Percentiles rank a stretch among this genome's conserved stretches.
Evolutionary conservation across 2,113 vertebrate genomes (phyloP).

Genomic region (Sinocyclocheilus anshuiensis): DNA sequence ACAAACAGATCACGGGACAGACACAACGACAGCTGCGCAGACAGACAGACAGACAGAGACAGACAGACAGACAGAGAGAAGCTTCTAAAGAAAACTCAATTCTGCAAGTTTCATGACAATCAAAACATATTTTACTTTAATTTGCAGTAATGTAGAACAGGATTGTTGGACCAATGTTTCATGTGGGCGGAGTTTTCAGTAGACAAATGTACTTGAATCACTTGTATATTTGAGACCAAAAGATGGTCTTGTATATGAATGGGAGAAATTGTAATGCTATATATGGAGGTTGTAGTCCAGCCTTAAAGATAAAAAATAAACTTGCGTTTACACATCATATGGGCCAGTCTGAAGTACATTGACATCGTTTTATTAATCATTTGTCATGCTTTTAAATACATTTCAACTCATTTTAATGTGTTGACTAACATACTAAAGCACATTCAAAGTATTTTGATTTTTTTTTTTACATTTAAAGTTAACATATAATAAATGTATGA

Average conservation of each 20-base stretch:
- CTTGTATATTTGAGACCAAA: not conserved
- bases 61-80: not conserved
- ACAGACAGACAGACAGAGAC: conserved; percentile 13
- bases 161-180: not conserved
- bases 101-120: not conserved
- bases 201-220: not conserved
- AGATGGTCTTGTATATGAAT: not conserved
- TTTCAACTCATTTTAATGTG: no score
- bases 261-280: not conserved
- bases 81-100: conserved; percentile 56
- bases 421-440: no score
- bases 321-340: not conserved
- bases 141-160: not conserved
- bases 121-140: not conserved
- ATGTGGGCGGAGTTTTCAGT: not conserved
- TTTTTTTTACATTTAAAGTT: no score
- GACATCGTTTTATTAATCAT: no score
- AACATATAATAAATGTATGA: no score
- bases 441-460: no score
- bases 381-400: no score
- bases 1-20: conserved; percentile 52
- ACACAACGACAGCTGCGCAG: conserved; percentile 55
- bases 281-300: not conserved
- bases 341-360: not conserved
- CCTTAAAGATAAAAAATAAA: not conserved